Conservation (phyloP, 2,113 vertebrate genomes). For the Tragelaphus buxtoni region DNA sequence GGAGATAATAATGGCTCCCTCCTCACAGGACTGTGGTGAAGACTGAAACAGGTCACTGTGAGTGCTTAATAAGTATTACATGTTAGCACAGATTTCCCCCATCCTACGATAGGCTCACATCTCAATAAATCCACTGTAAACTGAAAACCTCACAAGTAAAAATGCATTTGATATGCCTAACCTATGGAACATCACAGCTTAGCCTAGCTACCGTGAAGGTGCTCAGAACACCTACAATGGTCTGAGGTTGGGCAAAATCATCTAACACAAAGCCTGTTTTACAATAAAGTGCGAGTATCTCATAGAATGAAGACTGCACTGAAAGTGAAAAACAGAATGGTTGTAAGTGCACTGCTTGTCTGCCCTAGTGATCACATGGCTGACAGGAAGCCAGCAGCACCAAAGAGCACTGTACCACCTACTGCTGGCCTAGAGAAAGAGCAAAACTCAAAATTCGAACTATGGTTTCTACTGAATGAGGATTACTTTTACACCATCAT, state of each 20-base stretch:
- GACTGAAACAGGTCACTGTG: neutral
- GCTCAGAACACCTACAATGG: neutral
- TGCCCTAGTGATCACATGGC: neutral
- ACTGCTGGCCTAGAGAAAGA: neutral
- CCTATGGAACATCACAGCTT: neutral
- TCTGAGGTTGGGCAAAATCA: neutral
- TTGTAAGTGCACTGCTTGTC: fast-evolving
- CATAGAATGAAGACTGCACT: neutral
- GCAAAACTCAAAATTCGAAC: neutral
- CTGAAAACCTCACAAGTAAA: neutral
- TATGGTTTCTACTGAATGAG: neutral
- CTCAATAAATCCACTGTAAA: neutral
- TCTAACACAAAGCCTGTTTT: neutral
- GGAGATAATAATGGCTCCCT: neutral
- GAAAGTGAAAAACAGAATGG: neutral
- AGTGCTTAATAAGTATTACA: neutral
- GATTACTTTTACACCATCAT: neutral
- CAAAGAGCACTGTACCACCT: neutral
- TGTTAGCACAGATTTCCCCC: neutral
- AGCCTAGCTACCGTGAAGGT: neutral
- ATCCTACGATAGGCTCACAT: neutral
- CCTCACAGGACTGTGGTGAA: too few species aligned
- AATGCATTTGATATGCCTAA: neutral
- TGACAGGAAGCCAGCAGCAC: neutral
- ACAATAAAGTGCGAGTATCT: neutral